Conservation (phyloP, 2,113 vertebrate species). For the Prietella phreatophila region DNA sequence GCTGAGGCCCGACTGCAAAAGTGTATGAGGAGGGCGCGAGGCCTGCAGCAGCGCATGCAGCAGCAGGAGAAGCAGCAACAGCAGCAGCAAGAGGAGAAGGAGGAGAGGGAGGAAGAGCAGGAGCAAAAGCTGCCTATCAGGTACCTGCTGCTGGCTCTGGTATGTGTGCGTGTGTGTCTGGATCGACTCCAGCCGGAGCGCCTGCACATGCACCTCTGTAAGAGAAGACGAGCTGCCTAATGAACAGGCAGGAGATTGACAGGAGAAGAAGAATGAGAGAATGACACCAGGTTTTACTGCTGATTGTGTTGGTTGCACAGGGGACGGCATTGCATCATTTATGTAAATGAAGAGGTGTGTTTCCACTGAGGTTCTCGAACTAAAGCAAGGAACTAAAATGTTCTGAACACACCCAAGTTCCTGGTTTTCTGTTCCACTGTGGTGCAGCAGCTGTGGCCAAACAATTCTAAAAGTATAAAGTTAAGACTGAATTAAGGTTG, state of each 20-base stretch:
- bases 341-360: background rate
- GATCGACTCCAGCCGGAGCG: conserved; percentile 12
- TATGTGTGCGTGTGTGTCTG: conserved; percentile 41
- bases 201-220: conserved; percentile 24
- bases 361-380: background rate
- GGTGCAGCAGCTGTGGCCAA: background rate
- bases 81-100: conserved; percentile 5
- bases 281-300: background rate
- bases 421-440: background rate
- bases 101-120: conserved; percentile 47
- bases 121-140: conserved; percentile 47
- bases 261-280: background rate
- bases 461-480: background rate
- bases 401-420: background rate
- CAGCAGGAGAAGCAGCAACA: conserved; percentile 66
- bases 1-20: conserved; percentile 89
- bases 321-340: conserved; percentile 6
- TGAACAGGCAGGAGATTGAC: background rate
- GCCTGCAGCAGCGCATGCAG: conserved; percentile 87
- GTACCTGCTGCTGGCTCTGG: conserved; percentile 51
- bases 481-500: background rate
- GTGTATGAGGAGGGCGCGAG: conserved; percentile 88
- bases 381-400: background rate
- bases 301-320: conserved; percentile 1
- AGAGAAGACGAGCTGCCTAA: background rate